phyloP scores from a whole-genome alignment of 2,797 vertebrate species.

The Artibeus jamaicensis region DNA sequence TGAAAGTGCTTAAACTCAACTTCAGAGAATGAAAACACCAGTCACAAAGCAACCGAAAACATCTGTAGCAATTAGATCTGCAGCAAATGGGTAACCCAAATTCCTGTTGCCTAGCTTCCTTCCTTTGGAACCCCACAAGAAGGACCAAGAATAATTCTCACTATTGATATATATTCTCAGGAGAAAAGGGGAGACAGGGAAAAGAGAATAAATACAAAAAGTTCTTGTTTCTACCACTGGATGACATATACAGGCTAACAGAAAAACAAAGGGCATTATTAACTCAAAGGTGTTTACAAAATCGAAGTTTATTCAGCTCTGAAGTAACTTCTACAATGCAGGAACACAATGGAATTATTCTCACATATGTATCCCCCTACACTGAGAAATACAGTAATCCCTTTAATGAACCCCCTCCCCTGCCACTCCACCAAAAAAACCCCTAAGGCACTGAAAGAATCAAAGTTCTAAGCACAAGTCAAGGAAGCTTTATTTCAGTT shows the following conservation, averaged over 20 bases:
- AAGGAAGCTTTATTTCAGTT: constrained; percentile 11
- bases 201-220: background rate
- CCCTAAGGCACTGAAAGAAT: background rate
- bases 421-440: background rate
- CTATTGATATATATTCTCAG: background rate
- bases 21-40: constrained; percentile 1
- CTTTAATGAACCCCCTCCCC: background rate
- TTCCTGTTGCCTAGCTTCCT: background rate
- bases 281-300: constrained; percentile 18
- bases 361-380: background rate
- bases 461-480: background rate
- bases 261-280: constrained; percentile 25
- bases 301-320: background rate
- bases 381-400: background rate
- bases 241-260: background rate
- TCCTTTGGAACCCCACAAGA: background rate
- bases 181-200: background rate
- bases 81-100: background rate
- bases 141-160: constrained; percentile 17
- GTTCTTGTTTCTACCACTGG: background rate
- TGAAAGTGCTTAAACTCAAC: background rate
- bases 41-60: background rate
- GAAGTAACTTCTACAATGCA: background rate
- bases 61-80: background rate
- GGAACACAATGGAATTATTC: background rate